phyloP scores from a whole-genome alignment of 2,113 vertebrate genomes.

The Synodontis membranacea region DNA sequence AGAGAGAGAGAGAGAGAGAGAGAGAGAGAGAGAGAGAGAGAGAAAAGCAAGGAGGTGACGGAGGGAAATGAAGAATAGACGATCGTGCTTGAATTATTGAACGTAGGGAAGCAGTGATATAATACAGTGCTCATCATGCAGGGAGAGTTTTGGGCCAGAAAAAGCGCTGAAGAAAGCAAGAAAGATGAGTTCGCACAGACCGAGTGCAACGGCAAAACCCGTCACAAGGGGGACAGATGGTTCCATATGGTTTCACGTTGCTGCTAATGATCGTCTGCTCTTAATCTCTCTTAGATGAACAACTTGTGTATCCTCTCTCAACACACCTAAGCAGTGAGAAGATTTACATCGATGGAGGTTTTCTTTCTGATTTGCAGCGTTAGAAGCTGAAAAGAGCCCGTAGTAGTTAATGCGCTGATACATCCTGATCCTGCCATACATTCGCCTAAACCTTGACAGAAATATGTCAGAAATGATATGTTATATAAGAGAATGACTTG shows the following conservation, averaged over 20 bases:
- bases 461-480: not conserved
- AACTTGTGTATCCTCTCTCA: not conserved
- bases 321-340: not conserved
- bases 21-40: conserved; percentile 17
- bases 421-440: not conserved
- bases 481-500: not conserved
- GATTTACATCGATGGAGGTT: not conserved
- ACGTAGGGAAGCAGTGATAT: conserved; percentile 49
- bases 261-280: conserved; percentile 39
- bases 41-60: not conserved
- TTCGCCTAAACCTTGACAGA: not conserved
- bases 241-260: conserved; percentile 47
- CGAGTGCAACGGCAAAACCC: conserved; percentile 54
- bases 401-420: not conserved
- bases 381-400: not conserved
- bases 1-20: conserved; percentile 31
- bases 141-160: conserved; percentile 50
- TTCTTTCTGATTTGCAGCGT: not conserved
- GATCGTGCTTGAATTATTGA: conserved; percentile 57
- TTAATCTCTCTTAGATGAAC: conserved; percentile 18
- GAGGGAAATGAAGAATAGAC: conserved; percentile 53
- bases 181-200: conserved; percentile 62
- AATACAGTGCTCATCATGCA: conserved; percentile 56
- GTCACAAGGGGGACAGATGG: conserved; percentile 57
- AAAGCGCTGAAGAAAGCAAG: conserved; percentile 52